These are phyloP conservation scores for Emys orbicularis DNA, from an alignment of 2,797 vertebrate species.

Conservation along the genomic window DNA sequence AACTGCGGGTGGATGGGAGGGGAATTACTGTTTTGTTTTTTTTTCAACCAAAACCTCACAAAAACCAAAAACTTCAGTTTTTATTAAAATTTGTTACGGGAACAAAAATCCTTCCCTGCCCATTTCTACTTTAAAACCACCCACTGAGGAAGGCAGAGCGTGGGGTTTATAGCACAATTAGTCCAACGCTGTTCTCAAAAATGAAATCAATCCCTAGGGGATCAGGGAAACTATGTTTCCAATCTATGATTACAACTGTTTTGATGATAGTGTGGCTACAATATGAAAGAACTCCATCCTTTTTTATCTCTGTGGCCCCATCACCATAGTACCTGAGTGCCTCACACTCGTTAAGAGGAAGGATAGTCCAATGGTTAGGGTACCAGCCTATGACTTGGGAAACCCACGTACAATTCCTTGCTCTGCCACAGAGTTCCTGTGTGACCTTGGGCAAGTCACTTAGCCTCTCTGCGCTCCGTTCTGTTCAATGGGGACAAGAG, in stretches of 20 bases:
- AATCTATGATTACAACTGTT: neutral
- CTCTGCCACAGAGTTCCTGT: neutral
- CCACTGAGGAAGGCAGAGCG: neutral
- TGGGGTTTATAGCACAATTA: neutral
- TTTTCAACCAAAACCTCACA: neutral
- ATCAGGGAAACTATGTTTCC: neutral
- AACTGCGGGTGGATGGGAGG: neutral
- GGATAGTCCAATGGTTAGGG: neutral
- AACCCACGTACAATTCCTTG: neutral
- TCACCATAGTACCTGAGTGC: neutral
- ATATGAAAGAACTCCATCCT: neutral
- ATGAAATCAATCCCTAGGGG: neutral
- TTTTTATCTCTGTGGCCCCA: neutral
- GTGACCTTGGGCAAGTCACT: neutral
- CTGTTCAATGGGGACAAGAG: neutral
- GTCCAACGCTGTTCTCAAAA: constrained; percentile 30
- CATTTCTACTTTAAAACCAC: constrained; percentile 17
- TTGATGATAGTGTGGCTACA: accelerated
- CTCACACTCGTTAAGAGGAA: neutral
- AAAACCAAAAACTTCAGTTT: neutral
- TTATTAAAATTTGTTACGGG: constrained; percentile 45
- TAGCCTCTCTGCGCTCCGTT: neutral
- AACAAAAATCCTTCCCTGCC: constrained; percentile 31
- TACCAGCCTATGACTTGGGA: neutral
- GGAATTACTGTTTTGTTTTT: neutral